Evolutionary conservation across 2,113 vertebrate species (phyloP).

Genomic region (Dinomys branickii): DNA sequence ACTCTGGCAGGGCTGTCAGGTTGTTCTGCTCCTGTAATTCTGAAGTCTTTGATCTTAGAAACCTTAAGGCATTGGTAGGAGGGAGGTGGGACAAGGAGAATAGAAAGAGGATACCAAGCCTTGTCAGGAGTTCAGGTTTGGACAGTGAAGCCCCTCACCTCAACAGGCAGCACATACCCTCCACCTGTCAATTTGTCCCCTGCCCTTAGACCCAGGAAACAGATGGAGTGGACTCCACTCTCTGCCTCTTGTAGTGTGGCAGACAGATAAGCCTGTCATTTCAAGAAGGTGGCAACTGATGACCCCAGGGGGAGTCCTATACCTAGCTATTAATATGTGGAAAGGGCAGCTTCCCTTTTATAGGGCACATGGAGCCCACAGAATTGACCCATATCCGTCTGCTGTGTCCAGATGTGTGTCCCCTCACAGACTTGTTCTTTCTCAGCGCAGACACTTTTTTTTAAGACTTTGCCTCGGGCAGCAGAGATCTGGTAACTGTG

Average conservation of each 20-base stretch:
- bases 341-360: neutral
- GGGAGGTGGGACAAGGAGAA: too few species aligned
- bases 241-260: neutral
- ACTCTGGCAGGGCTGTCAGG: neutral
- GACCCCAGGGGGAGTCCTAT: too few species aligned
- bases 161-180: too few species aligned
- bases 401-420: too few species aligned
- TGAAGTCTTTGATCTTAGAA: neutral
- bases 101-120: neutral
- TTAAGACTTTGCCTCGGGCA: too few species aligned
- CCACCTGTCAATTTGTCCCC: neutral
- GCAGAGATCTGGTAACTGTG: too few species aligned
- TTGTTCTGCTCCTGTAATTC: neutral
- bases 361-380: too few species aligned
- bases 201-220: neutral
- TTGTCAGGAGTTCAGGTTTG: accelerated
- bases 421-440: too few species aligned
- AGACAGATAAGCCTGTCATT: neutral
- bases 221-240: neutral
- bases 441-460: too few species aligned
- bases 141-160: neutral
- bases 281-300: neutral
- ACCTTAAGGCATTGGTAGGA: neutral
- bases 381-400: accelerated
- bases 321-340: accelerated